phyloP scores from a whole-genome alignment of 2,113 vertebrate species.

The Noctilio leporinus region DNA sequence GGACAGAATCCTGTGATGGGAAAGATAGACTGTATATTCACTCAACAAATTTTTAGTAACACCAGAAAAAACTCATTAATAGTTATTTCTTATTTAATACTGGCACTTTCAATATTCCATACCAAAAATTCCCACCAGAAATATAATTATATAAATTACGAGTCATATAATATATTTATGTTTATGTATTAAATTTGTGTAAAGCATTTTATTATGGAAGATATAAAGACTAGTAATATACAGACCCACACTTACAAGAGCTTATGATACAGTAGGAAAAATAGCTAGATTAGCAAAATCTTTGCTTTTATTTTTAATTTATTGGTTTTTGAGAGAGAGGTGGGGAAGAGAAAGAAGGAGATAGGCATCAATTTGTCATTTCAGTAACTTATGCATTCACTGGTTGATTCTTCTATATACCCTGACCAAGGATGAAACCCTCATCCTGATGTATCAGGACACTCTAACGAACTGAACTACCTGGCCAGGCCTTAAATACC shows the following conservation, averaged over 20 bases:
- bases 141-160: neutral
- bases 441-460: no score
- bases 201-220: neutral
- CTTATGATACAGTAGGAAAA: conserved; percentile 11
- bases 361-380: no score
- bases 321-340: no score
- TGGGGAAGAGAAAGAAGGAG: no score
- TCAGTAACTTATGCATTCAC: no score
- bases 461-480: no score
- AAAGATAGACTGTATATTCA: neutral
- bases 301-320: neutral
- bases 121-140: conserved; percentile 1
- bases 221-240: conserved; percentile 19
- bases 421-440: no score
- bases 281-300: neutral
- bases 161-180: neutral
- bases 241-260: neutral
- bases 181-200: neutral
- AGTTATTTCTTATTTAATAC: neutral
- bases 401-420: no score
- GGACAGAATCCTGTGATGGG: neutral
- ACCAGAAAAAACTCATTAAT: neutral
- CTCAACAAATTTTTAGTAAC: neutral
- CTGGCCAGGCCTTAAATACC: neutral
- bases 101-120: conserved; percentile 7